Percentiles rank a stretch among this genome's conserved stretches.
phyloP scores from a whole-genome alignment of 1,140 invertebrate genomes.

The Ditylenchus dipsaci region DNA sequence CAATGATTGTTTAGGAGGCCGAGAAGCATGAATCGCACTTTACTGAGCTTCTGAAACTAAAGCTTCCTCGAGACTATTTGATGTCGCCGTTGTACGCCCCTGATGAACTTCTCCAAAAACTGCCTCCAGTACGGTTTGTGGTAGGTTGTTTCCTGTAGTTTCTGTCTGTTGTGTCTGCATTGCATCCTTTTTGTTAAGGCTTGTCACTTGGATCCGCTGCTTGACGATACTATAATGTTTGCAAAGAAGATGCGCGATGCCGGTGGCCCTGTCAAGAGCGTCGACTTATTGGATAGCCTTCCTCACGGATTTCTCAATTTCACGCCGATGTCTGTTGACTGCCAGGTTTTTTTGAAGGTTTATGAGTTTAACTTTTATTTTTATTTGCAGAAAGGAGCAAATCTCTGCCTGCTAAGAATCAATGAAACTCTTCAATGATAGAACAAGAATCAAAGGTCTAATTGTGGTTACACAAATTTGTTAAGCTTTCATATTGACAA shows the following conservation, averaged over 20 bases:
- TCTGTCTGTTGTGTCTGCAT: background rate
- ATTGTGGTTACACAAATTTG: background rate
- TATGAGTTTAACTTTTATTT: constrained; percentile 60
- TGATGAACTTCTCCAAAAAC: constrained; percentile 70
- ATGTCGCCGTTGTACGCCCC: constrained; percentile 79
- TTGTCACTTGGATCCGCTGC: constrained; percentile 82
- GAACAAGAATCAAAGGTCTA: background rate
- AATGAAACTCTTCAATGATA: background rate
- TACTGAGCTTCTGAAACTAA: constrained; percentile 52
- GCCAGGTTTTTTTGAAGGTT: constrained; percentile 71
- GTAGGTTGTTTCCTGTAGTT: constrained; percentile 7
- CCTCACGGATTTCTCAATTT: constrained; percentile 97
- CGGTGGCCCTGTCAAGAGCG: constrained; percentile 67
- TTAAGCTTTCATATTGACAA: too few species aligned
- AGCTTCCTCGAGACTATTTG: constrained; percentile 73
- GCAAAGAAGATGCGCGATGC: constrained; percentile 75
- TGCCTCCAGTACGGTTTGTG: constrained; percentile 64
- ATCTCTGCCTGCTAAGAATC: constrained; percentile 70
- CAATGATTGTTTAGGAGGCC: constrained; percentile 26
- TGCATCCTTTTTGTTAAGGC: too few species aligned
- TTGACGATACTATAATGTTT: constrained; percentile 94
- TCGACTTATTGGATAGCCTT: constrained; percentile 82
- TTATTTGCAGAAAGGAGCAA: constrained; percentile 65
- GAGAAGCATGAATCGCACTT: constrained; percentile 44
- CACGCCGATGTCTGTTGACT: constrained; percentile 64